A percentile compares a stretch with the other conserved stretches of the same genome.
phyloP scores from a whole-genome alignment of 2,113 vertebrate genomes.

The Strix uralensis region DNA sequence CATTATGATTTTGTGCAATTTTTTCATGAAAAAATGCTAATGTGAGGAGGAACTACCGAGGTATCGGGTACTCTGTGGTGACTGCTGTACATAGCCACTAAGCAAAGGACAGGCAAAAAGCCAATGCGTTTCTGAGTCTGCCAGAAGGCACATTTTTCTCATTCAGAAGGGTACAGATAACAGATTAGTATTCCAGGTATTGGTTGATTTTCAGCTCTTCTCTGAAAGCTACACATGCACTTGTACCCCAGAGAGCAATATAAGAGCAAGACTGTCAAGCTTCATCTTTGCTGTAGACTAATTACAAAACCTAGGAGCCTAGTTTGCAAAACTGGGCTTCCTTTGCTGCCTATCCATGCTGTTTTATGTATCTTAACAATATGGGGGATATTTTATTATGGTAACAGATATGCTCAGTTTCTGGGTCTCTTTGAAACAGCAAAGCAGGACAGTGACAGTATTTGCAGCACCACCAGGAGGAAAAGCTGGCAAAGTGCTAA shows the following conservation, averaged over 20 bases:
- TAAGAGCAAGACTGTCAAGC: constrained; percentile 48
- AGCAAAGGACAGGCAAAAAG: not conserved
- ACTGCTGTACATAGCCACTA: not conserved
- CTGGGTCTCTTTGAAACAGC: not conserved
- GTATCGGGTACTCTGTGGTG: rapidly evolving
- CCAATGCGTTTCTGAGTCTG: not conserved
- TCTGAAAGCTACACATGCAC: constrained; percentile 33
- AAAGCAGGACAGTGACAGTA: not conserved
- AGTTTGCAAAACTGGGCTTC: constrained; percentile 23
- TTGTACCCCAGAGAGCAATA: constrained; percentile 48
- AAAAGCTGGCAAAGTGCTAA: not conserved
- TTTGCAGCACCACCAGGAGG: not conserved
- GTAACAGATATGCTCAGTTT: not conserved
- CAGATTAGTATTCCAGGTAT: constrained; percentile 45
- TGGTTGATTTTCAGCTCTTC: constrained; percentile 58
- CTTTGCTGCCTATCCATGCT: not conserved
- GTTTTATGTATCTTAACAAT: not conserved
- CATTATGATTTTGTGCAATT: not conserved
- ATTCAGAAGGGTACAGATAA: constrained; percentile 6
- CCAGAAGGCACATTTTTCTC: constrained; percentile 21
- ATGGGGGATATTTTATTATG: not conserved
- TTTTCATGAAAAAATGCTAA: not conserved
- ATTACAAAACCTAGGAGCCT: constrained; percentile 58
- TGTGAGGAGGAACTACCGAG: not conserved
- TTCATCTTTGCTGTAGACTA: constrained; percentile 49